Evolutionary conservation across 2,113 vertebrate genomes (phyloP).

Genomic region (Macrotus californicus): DNA sequence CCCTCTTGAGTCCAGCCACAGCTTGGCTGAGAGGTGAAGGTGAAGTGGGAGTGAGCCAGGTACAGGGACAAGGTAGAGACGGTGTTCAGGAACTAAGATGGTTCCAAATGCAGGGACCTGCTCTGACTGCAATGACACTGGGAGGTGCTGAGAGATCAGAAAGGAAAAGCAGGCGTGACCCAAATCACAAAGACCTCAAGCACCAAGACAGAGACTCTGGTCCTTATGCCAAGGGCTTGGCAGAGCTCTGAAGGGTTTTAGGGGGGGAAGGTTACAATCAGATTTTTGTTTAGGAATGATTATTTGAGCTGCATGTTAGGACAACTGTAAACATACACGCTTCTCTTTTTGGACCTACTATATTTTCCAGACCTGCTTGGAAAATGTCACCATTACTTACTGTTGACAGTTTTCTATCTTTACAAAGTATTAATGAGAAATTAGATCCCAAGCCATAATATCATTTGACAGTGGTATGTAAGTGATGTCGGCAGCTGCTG

Average conservation of each 20-base stretch:
- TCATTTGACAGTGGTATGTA: neutral
- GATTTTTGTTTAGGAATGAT: neutral
- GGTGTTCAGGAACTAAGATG: neutral
- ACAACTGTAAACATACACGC: neutral
- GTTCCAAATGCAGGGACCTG: neutral
- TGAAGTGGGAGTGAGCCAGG: neutral
- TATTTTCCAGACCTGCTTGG: neutral
- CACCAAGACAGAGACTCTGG: neutral
- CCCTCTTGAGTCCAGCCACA: neutral
- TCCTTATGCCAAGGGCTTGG: neutral
- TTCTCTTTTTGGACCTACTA: neutral
- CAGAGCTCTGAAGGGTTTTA: neutral
- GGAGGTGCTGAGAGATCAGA: neutral
- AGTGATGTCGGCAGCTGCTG: neutral
- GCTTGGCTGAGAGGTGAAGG: neutral
- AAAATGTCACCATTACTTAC: neutral
- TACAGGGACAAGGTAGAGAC: neutral
- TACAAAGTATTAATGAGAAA: neutral
- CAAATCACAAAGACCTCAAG: neutral
- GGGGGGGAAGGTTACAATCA: neutral
- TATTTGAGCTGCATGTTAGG: neutral
- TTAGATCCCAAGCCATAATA: neutral
- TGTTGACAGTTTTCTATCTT: neutral
- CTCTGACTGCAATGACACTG: neutral
- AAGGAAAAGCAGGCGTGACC: neutral